A percentile compares a stretch with the other conserved stretches of the same genome.
Conservation (phyloP, 2,888 invertebrate species). For the Pogonocherus hispidulus region DNA sequence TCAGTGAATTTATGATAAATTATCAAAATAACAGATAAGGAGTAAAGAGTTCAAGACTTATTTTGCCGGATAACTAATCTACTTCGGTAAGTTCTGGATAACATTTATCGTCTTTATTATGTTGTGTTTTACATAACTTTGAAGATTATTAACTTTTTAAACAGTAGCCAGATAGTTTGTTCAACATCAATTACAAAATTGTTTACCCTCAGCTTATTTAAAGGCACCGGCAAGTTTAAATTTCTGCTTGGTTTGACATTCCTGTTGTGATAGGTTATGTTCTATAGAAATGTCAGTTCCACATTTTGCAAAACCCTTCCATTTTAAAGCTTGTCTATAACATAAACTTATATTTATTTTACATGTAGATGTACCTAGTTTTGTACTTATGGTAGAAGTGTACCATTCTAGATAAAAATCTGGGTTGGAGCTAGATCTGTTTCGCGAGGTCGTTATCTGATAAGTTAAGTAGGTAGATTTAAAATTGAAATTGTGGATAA, state of each 20-base stretch:
- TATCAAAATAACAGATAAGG: constrained; percentile 29
- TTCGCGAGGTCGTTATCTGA: not conserved
- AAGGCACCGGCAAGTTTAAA: not conserved
- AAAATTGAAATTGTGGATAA: too few species aligned
- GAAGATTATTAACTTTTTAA: constrained; percentile 2
- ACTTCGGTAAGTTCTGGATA: constrained; percentile 29
- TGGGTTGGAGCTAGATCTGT: not conserved
- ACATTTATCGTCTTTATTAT: constrained; percentile 16
- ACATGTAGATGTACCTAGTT: not conserved
- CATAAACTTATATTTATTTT: not conserved
- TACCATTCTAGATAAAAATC: too few species aligned
- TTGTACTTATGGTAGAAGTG: too few species aligned
- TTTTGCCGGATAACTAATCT: constrained; percentile 24
- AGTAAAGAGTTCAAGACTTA: constrained; percentile 25
- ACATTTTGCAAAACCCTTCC: not conserved
- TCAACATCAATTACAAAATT: not conserved
- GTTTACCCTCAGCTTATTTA: not conserved
- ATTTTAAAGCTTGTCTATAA: not conserved
- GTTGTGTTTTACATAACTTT: not conserved
- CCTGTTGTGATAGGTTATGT: constrained; percentile 47
- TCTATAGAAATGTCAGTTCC: constrained; percentile 42
- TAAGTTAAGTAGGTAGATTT: too few species aligned
- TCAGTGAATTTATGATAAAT: constrained; percentile 36
- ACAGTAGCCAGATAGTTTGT: not conserved
- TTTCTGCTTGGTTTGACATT: constrained; percentile 33